Base-by-base conservation (phyloP, 2,888 invertebrate species). In the Lochmaea capreae region DNA sequence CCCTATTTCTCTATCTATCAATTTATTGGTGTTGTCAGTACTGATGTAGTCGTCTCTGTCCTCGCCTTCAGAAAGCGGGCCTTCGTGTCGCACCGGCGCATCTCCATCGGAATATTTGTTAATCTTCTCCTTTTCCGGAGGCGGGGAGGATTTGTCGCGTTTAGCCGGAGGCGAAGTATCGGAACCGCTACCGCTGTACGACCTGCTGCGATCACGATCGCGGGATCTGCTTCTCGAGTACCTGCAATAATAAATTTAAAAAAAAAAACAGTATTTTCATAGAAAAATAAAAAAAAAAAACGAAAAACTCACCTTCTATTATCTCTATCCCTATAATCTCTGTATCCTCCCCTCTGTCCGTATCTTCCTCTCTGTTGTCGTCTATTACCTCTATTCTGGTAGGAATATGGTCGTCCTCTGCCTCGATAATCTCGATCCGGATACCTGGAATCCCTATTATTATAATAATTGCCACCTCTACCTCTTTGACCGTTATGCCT, bases 291-390 rank as follows among this genome's bases (percentile, higher is more conserved):
- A n/a, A 43, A 65, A n/a, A 26, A n/a, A 43, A 65, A 12, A 0
- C 6, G 22, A 18, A 1, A 54, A 63, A 62, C 72, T 43, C n/a
- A 76, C 76, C 92, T 89, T 46, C 92, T 87, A 33, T 33, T 43
- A 54, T 54, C 52, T 16, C 52, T 54, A 82, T 92, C 93, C 73
- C 93, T 89, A 86, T 92, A 92, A 84, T 93, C 93, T 46, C 93
- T 90, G 86, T 91, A 92, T 52, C 89, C 87, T 22, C 87, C 85
- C 26, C 87, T 84, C 26, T 86, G 84, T 52, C 83, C 84, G 46
- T 83, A 87, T 66, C 87, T 79, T 61, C 86, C 87, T 57, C 86
- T 79, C 42, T 81, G 79, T 12, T 18, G 70, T 58, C 70, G 22
- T 65, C 85, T 79, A 42, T 84, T 77, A 16, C 84, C 84, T 70